Percentiles rank a stretch among this genome's conserved stretches.
Evolutionary conservation across 2,113 vertebrate species (phyloP).

Genomic region (Toxotes chatareus): DNA sequence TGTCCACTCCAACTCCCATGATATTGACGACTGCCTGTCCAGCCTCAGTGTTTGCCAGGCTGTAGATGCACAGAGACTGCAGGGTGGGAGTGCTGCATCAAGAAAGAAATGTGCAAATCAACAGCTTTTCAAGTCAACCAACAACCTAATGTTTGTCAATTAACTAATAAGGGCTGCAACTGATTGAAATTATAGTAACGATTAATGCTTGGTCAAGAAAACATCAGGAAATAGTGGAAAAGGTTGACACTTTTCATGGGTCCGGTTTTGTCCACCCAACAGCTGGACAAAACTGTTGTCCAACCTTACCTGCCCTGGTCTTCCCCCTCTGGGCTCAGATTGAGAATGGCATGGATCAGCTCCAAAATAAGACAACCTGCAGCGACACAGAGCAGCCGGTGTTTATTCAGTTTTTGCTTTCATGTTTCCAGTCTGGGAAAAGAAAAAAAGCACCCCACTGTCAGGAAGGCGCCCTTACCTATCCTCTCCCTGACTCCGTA

Average conservation of each 20-base stretch:
- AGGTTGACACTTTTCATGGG: background rate
- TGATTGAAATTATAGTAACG: background rate
- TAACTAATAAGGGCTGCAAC: background rate
- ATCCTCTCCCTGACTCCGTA: conserved; percentile 94
- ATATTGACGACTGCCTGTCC: conserved; percentile 96
- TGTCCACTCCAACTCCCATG: conserved; percentile 97
- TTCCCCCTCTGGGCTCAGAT: conserved; percentile 93
- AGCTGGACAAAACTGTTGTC: background rate
- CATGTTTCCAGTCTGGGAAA: background rate
- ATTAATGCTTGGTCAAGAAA: background rate
- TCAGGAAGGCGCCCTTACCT: conserved; percentile 80
- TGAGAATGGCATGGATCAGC: conserved; percentile 96
- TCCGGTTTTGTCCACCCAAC: no score
- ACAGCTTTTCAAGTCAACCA: background rate
- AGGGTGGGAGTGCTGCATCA: conserved; percentile 87
- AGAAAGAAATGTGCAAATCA: background rate
- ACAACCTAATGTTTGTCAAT: background rate
- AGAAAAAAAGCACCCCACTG: background rate
- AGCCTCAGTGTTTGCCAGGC: conserved; percentile 95
- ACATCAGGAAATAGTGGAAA: background rate
- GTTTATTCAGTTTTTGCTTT: background rate
- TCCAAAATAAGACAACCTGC: conserved; percentile 94
- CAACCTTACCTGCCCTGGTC: conserved; percentile 90
- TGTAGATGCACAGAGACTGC: conserved; percentile 95
- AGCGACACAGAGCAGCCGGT: conserved; percentile 21